A percentile compares a stretch with the other conserved stretches of the same genome.
Conservation (phyloP, 1,140 invertebrate species). For the Oryctes rhinoceros region DNA sequence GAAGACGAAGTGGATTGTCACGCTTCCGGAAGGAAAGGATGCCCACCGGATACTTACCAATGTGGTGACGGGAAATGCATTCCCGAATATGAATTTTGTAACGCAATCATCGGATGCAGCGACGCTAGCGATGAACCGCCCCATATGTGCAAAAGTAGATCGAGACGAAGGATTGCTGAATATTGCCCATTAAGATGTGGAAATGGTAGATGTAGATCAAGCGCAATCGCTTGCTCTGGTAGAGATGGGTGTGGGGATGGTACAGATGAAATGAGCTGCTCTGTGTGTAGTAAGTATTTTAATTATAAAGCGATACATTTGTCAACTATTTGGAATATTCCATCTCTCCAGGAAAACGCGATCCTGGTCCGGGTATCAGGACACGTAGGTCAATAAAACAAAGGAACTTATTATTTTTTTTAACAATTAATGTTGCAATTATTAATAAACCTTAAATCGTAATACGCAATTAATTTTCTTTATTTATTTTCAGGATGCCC, state of each 20-base stretch:
- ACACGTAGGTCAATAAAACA: too few relatives aligned
- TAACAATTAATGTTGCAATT: too few relatives aligned
- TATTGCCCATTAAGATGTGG: conserved; percentile 81
- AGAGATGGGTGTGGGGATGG: conserved; percentile 90
- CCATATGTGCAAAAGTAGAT: conserved; percentile 69
- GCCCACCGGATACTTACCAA: conserved; percentile 81
- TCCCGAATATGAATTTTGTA: conserved; percentile 90
- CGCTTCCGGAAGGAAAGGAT: conserved; percentile 61
- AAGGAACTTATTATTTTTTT: too few relatives aligned
- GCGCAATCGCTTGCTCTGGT: conserved; percentile 86
- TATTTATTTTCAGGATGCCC: conserved; percentile 67
- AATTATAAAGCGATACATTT: background rate
- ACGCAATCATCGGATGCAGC: conserved; percentile 83
- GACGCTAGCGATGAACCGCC: conserved; percentile 87
- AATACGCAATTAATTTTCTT: conserved; percentile 36
- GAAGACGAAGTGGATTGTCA: conserved; percentile 82
- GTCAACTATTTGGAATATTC: too few relatives aligned
- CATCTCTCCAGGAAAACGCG: too few relatives aligned
- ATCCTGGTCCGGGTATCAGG: too few relatives aligned
- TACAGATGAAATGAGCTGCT: conserved; percentile 83
- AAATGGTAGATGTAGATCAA: conserved; percentile 86
- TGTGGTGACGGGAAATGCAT: conserved; percentile 85
- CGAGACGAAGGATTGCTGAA: conserved; percentile 55
- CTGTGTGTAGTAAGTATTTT: conserved; percentile 82
- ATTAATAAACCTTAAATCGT: too few relatives aligned